Evolutionary conservation across 2,888 invertebrate species (phyloP), one percentile per base, ranked within the genome.

Genomic region (Ceriagrion tenellum): DNA sequence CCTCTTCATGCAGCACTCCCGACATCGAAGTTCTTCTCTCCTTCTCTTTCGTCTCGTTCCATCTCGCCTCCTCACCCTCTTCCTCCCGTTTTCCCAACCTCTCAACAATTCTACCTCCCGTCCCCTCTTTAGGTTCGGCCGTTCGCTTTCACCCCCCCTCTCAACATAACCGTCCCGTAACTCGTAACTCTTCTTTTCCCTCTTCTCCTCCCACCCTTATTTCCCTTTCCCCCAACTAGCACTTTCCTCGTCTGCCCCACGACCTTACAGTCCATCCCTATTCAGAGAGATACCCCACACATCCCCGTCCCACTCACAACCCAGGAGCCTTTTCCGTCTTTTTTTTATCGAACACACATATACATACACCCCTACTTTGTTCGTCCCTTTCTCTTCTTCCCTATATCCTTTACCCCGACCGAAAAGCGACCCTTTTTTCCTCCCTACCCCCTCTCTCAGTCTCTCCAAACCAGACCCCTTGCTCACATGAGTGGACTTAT

Each of bases 401-500:
- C 69, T 69, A 10, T 69, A 26, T n/a, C 69, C 69, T 26, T 69
- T 16, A 1, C 69, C n/a, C 69, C 23, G 69, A 69, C 26, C 69
- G 69, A 59, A 59, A 47, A 59, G 69, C 23, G 69, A 23, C 69
- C 69, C 69, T 69, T 69, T 69, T 69, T 69, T n/a, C n/a, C 69
- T 0, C 26, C 3, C n/a, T 8, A 69, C 81, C 81, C 81, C 35
- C 35, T 35, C 35, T 26, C 81, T 0, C 13, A 16, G 35, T 26
- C 13, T 69, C 23, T 13, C 13, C 13, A n/a, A 35, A 4, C n/a
- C 30, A 20, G 20, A 59, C 81, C 81, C 81, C 35, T 81, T 35
- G 18, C 81, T 26, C 69, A n/a, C 81, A 13, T 81, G 81, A 81
- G 81, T 81, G 35, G 81, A 81, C 81, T 81, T 81, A 81, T 81